phyloP scores from a whole-genome alignment of 2,888 invertebrate species.

The Drosophila eohydei region DNA sequence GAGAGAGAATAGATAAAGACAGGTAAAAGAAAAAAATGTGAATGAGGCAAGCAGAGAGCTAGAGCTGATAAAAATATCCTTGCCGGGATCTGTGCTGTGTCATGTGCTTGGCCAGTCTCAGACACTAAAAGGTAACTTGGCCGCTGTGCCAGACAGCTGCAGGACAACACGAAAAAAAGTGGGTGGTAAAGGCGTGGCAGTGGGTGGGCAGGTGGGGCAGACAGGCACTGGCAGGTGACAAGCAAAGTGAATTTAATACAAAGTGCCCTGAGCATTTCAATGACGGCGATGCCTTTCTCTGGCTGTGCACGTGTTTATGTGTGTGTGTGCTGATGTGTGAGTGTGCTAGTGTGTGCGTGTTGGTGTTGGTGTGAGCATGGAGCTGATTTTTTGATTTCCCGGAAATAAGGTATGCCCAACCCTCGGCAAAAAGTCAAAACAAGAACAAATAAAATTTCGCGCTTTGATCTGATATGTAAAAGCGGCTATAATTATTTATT shows the following conservation, averaged over 20 bases:
- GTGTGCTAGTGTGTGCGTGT: not conserved
- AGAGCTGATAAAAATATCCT: conserved; percentile 29
- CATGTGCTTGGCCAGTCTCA: conserved; percentile 45
- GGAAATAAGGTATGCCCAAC: conserved; percentile 24
- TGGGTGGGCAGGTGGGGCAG: not conserved
- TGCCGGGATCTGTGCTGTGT: conserved; percentile 20
- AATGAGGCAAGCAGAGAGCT: too few relatives aligned
- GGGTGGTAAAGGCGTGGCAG: not conserved
- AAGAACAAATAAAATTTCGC: not conserved
- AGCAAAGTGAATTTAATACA: conserved; percentile 72
- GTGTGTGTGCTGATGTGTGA: not conserved
- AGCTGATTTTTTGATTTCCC: conserved; percentile 25
- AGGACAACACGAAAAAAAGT: not conserved
- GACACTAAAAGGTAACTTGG: conserved; percentile 44
- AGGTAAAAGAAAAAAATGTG: not conserved
- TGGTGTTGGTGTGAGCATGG: not conserved
- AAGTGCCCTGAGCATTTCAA: conserved; percentile 68
- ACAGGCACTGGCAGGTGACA: conserved; percentile 55
- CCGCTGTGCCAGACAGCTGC: conserved; percentile 17
- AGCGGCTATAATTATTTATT: not conserved
- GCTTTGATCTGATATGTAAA: conserved; percentile 2
- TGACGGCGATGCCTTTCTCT: conserved; percentile 32
- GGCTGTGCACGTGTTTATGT: conserved; percentile 7
- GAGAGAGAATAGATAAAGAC: conserved; percentile 2
- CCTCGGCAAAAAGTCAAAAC: not conserved